A percentile compares a stretch with the other conserved stretches of the same genome.
Evolutionary conservation across 1,140 invertebrate species (phyloP).

Genomic region (Apis laboriosa): DNA sequence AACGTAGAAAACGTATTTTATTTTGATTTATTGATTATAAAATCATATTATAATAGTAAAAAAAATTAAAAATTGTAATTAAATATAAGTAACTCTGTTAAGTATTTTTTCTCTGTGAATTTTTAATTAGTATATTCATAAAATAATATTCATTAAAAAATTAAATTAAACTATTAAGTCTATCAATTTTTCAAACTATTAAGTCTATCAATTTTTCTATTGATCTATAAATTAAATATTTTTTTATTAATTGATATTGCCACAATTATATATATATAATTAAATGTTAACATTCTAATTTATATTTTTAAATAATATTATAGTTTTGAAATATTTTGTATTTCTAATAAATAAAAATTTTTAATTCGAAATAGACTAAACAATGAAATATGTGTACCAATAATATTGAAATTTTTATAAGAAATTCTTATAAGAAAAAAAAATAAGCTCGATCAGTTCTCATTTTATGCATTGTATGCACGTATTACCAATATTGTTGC

Average conservation of each 20-base stretch:
- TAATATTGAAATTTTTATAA: slow-evolving; percentile 4
- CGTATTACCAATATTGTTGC: slow-evolving; percentile 1
- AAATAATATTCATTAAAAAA: no score
- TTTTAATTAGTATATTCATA: no score
- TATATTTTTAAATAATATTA: background rate
- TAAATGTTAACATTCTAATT: no score
- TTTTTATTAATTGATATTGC: no score
- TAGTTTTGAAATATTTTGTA: background rate
- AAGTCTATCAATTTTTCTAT: no score
- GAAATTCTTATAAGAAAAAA: background rate
- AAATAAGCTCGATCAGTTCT: slow-evolving; percentile 3
- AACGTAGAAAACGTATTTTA: background rate
- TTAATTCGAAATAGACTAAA: background rate
- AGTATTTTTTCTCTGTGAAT: no score
- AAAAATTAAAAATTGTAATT: background rate
- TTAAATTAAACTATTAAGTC: no score
- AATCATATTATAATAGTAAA: background rate
- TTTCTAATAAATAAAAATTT: background rate
- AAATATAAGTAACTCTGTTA: no score
- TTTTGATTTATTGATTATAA: background rate
- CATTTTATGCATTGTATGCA: background rate
- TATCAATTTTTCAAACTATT: no score
- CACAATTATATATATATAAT: no score
- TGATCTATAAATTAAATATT: no score
- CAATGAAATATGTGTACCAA: background rate